These are phyloP conservation scores for Limnephilus marmoratus DNA, from an alignment of 2,888 invertebrate species.

Conservation along the genomic window DNA sequence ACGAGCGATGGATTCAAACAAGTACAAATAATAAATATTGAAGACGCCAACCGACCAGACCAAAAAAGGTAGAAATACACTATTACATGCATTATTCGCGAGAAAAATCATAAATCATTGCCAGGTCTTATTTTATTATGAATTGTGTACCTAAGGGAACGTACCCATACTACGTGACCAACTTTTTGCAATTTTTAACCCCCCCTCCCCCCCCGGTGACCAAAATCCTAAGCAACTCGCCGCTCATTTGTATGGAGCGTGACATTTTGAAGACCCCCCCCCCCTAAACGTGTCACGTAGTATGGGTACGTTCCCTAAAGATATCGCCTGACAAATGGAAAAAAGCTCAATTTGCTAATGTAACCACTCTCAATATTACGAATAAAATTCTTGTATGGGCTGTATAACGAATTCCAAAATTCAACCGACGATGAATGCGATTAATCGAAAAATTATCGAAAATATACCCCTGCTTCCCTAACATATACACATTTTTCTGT, in stretches of 20 bases:
- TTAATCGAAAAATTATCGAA: too few species aligned
- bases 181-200: too few species aligned
- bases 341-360: background rate
- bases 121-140: background rate
- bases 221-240: too few species aligned
- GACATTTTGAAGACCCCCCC: too few species aligned
- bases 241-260: too few species aligned
- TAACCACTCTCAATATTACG: background rate
- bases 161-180: too few species aligned
- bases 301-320: too few species aligned
- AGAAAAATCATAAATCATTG: background rate
- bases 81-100: background rate
- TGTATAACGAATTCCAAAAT: too few species aligned
- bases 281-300: too few species aligned
- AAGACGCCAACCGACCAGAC: background rate
- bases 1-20: background rate
- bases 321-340: background rate
- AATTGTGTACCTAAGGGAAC: background rate
- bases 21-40: background rate
- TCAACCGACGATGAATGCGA: too few species aligned
- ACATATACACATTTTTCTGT: background rate
- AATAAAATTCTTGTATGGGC: too few species aligned
- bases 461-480: background rate
- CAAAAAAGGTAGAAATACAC: background rate
- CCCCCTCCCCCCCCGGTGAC: too few species aligned